These are phyloP conservation scores for Odobenus rosmarus DNA, from an alignment of 2,113 vertebrate genomes.

Conservation along the genomic window DNA sequence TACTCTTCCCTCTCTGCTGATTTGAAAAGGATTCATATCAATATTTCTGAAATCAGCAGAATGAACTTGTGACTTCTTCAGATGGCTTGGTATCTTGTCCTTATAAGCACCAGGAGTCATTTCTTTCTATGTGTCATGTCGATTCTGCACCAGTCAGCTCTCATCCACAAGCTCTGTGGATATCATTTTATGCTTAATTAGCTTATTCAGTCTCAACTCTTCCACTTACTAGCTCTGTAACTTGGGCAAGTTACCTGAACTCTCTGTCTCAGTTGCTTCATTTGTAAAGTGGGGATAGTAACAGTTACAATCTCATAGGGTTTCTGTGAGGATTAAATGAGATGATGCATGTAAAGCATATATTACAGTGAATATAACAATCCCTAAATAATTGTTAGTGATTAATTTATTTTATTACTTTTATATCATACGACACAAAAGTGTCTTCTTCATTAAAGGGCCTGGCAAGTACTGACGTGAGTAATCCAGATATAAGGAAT, in stretches of 20 bases:
- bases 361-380: neutral
- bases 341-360: neutral
- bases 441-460: neutral
- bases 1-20: neutral
- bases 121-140: neutral
- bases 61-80: neutral
- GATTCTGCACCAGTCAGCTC: neutral
- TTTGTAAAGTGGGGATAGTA: neutral
- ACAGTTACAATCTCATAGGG: neutral
- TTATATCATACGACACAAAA: neutral
- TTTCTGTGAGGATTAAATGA: neutral
- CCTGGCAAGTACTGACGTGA: neutral
- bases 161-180: neutral
- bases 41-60: constrained; percentile 18
- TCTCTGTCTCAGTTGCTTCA: neutral
- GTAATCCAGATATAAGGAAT: neutral
- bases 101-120: neutral
- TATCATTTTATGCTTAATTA: neutral
- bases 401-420: neutral
- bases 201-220: neutral
- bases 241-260: neutral
- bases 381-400: neutral
- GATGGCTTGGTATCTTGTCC: neutral
- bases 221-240: neutral
- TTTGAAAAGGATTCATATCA: neutral